A percentile compares a stretch with the other conserved stretches of the same genome.
phyloP scores from a whole-genome alignment of 2,113 vertebrate species.

The Lophura nycthemera region DNA sequence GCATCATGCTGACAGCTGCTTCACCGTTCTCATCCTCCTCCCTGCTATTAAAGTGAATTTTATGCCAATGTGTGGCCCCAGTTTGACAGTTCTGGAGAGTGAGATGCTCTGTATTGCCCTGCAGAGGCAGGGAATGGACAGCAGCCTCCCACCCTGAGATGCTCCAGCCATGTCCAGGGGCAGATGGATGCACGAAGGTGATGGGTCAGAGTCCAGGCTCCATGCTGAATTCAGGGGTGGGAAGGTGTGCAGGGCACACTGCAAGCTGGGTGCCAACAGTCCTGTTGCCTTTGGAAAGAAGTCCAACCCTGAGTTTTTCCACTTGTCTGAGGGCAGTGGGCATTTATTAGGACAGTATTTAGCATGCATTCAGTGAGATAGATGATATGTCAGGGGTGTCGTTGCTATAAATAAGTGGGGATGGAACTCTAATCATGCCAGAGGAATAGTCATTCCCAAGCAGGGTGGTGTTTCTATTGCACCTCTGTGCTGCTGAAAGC shows the following conservation, averaged over 20 bases:
- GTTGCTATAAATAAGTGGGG: not conserved
- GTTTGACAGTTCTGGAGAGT: not conserved
- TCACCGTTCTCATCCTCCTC: not conserved
- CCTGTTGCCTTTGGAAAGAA: not conserved
- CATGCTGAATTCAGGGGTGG: accelerated
- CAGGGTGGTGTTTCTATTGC: not conserved
- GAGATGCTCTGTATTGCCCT: not conserved
- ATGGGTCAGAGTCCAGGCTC: not conserved
- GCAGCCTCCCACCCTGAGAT: not conserved
- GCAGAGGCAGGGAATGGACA: not conserved
- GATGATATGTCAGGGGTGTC: not conserved
- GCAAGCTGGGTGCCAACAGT: accelerated
- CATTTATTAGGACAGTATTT: not conserved
- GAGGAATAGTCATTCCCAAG: not conserved
- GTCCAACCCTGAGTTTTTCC: not conserved
- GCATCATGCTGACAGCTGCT: not conserved
- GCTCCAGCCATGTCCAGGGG: not conserved
- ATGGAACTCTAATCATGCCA: not conserved
- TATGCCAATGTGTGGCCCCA: not conserved
- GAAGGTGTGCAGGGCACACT: not conserved
- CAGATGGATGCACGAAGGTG: not conserved
- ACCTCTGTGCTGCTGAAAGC: not conserved
- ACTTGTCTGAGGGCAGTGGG: not conserved
- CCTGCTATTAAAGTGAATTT: not conserved
- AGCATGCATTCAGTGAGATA: not conserved